Percentiles rank a stretch among this genome's conserved stretches.
These are phyloP conservation scores for Meteorus cinctellus DNA, from an alignment of 2,888 invertebrate species.

Conservation along the genomic window DNA sequence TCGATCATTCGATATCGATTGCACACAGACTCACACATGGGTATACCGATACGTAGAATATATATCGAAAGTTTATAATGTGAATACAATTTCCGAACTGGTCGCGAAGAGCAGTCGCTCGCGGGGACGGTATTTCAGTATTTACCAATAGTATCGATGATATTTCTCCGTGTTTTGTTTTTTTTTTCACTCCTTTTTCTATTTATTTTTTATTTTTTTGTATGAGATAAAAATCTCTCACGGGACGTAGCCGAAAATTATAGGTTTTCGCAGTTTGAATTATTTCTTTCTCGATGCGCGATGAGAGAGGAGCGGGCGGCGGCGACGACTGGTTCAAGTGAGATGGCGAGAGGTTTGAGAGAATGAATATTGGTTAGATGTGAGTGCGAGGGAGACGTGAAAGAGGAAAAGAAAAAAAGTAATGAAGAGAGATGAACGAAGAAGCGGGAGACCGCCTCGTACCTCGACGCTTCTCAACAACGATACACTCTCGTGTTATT, in stretches of 20 bases:
- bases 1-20: constrained; percentile 3
- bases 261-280: constrained; percentile 71
- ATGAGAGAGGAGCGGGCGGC: constrained; percentile 42
- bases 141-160: constrained; percentile 67
- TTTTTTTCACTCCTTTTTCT: constrained; percentile 35
- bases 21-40: background rate
- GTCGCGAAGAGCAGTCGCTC: constrained; percentile 47
- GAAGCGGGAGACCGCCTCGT: constrained; percentile 35
- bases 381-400: constrained; percentile 33
- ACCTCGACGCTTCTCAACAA: constrained; percentile 36
- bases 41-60: background rate
- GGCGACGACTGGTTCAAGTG: constrained; percentile 50
- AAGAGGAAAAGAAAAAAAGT: constrained; percentile 27
- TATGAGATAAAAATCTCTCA: constrained; percentile 63
- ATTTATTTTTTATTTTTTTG: background rate
- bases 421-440: constrained; percentile 48
- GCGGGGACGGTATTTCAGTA: constrained; percentile 63
- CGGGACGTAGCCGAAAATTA: constrained; percentile 66
- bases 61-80: constrained; percentile 4
- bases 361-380: background rate
- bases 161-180: constrained; percentile 60
- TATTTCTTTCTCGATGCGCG: constrained; percentile 60
- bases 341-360: constrained; percentile 39
- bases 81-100: constrained; percentile 10
- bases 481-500: constrained; percentile 25